A percentile compares a stretch with the other conserved stretches of the same genome.
Conservation (phyloP, 1,140 invertebrate species). For the Zelostemma sp. region DNA sequence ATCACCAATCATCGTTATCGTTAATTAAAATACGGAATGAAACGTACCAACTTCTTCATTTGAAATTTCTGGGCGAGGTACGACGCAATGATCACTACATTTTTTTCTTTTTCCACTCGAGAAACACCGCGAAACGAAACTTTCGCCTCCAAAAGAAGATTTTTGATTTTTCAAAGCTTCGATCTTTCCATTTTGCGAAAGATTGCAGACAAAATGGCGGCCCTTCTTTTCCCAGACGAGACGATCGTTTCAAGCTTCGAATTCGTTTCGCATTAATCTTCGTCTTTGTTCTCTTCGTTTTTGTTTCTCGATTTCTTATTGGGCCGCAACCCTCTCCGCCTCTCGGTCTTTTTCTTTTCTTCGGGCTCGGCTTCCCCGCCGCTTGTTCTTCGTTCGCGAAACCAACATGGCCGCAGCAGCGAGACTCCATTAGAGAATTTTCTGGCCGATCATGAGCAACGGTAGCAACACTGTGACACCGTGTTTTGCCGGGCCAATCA, state of each 20-base stretch:
- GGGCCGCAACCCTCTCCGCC: constrained; percentile 46
- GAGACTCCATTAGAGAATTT: constrained; percentile 42
- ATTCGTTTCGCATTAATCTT: constrained; percentile 66
- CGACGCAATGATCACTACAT: constrained; percentile 19
- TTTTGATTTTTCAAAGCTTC: constrained; percentile 3
- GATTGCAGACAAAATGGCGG: constrained; percentile 43
- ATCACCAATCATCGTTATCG: constrained; percentile 57
- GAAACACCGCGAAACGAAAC: no score
- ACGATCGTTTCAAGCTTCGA: constrained; percentile 40
- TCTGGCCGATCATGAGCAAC: constrained; percentile 12
- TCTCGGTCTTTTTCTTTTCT: constrained; percentile 35
- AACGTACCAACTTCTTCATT: constrained; percentile 20
- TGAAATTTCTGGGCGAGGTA: constrained; percentile 9
- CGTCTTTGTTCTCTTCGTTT: constrained; percentile 59
- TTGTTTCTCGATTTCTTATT: constrained; percentile 60
- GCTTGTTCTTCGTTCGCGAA: constrained; percentile 15
- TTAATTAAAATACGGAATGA: constrained; percentile 46
- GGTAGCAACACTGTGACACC: no score
- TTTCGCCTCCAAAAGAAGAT: no score
- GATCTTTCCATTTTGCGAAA: constrained; percentile 23
- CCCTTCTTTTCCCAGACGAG: constrained; percentile 35
- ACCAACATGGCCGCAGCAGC: constrained; percentile 57
- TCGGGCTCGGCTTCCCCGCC: constrained; percentile 32
- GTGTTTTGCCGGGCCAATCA: constrained; percentile 44
- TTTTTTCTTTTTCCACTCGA: no score